phyloP scores from a whole-genome alignment of 2,113 vertebrate species.

The Ammodytes dubius region DNA sequence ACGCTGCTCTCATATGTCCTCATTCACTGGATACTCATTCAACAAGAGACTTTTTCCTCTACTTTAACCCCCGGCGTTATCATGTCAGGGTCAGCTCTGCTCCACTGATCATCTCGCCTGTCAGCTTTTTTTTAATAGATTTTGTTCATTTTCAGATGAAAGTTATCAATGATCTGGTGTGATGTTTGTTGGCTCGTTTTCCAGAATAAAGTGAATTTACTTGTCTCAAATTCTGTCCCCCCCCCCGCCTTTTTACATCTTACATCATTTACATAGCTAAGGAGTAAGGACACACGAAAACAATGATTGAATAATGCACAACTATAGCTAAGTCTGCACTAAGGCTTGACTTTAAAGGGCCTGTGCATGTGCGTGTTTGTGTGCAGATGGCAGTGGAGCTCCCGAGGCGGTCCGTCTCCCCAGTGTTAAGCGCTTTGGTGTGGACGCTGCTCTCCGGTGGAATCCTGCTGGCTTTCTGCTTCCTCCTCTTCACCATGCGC shows the following conservation, averaged over 20 bases:
- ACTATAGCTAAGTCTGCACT: neutral
- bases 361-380: constrained; percentile 50
- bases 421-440: constrained; percentile 86
- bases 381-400: constrained; percentile 70
- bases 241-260: neutral
- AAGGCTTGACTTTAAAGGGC: constrained; percentile 10
- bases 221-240: neutral
- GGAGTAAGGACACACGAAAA: neutral
- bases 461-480: constrained; percentile 89
- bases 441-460: constrained; percentile 93
- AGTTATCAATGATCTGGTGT: neutral
- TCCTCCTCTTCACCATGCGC: constrained; percentile 92
- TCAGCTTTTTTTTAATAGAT: constrained; percentile 7
- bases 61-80: constrained; percentile 83
- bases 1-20: constrained; percentile 83
- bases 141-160: neutral
- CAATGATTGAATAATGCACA: neutral
- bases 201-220: constrained; percentile 58
- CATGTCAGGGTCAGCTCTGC: constrained; percentile 66
- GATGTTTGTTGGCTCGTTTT: constrained; percentile 29
- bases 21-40: constrained; percentile 86
- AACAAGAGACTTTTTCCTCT: constrained; percentile 83
- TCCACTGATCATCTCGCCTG: constrained; percentile 70
- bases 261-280: neutral
- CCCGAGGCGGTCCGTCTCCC: constrained; percentile 71